Conservation (phyloP, 2,113 vertebrate genomes). For the Pungitius pungitius region DNA sequence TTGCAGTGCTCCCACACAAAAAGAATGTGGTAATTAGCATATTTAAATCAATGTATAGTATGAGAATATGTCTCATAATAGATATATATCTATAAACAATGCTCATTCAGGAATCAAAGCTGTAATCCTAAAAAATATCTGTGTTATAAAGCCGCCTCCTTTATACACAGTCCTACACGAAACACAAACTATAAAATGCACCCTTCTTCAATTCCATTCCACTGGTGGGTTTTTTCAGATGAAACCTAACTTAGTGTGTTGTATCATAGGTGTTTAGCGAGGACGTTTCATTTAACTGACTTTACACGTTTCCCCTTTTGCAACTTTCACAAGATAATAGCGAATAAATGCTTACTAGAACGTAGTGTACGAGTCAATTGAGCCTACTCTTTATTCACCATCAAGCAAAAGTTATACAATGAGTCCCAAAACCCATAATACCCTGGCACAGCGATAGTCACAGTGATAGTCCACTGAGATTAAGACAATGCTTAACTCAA, state of each 20-base stretch:
- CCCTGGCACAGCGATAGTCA: too few relatives aligned
- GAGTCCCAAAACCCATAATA: not conserved
- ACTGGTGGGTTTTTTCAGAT: not conserved
- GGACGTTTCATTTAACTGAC: not conserved
- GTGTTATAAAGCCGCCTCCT: not conserved
- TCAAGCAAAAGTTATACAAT: not conserved
- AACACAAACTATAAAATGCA: not conserved
- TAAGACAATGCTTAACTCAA: too few relatives aligned
- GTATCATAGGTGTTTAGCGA: not conserved
- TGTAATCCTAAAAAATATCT: not conserved
- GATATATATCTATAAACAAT: not conserved
- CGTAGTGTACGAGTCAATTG: not conserved
- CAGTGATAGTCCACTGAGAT: too few relatives aligned
- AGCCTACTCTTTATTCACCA: not conserved
- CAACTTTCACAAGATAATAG: not conserved
- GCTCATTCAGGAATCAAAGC: not conserved
- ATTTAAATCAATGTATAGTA: constrained; percentile 1
- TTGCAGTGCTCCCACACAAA: constrained; percentile 27
- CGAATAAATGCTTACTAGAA: not conserved
- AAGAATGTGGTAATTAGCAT: constrained; percentile 14
- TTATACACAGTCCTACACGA: not conserved
- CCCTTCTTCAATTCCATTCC: not conserved
- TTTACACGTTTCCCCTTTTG: not conserved
- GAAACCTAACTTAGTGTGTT: not conserved
- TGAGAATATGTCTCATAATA: not conserved